Base-by-base conservation (phyloP, 64 coral and sea anemone genomes). In the Actinia tenebrosa region DNA sequence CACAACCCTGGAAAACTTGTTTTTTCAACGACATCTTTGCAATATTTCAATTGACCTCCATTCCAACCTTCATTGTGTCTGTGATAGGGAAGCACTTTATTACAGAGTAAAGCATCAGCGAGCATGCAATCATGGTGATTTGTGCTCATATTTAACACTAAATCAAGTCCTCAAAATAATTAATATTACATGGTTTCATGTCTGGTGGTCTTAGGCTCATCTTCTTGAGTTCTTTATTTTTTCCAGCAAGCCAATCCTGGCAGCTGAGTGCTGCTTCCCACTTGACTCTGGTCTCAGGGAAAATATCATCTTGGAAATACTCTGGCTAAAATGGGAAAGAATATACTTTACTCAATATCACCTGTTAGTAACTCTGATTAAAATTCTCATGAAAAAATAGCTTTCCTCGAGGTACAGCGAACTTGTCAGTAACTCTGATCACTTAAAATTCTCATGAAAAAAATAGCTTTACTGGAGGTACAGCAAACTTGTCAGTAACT, bases 221-320 rank as follows among this genome's bases (percentile, higher is more conserved):
- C n/a, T 17, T 98, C 26, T 64, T 94, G 46, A 92, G 96, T 86
- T 89, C 75, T 20, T 88, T 88, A 87, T 98, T 93, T 45, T 84
- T 14, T 75, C 96, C 96, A 52, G 90, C 56, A 81, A 98, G 92
- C 96, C 96, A 98, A 71, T 95, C 55, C 62, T 78, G 63, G 43
- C 93, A 77, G 27, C 83, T 83, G 15, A 99, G 19, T 18, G 91
- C 80, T 61, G 97, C 90, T 56, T 99, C 91, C 97, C 97, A 99
- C 64, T 44, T 89, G 43, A 93, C 88, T 78, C 87, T 87, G 1
- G 97, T 95, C 64, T 95, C 88, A 30, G 97, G 91, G 84, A 95
- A 99, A 60, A 99, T 82, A 61, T 99, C 97, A 91, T 99, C 97
- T 93, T 99, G 97, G 64, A 99, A 99, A 87, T 95, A 99, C 27